Conservation (phyloP, 2,888 invertebrate species). For the Coelogynopora nodosa region DNA sequence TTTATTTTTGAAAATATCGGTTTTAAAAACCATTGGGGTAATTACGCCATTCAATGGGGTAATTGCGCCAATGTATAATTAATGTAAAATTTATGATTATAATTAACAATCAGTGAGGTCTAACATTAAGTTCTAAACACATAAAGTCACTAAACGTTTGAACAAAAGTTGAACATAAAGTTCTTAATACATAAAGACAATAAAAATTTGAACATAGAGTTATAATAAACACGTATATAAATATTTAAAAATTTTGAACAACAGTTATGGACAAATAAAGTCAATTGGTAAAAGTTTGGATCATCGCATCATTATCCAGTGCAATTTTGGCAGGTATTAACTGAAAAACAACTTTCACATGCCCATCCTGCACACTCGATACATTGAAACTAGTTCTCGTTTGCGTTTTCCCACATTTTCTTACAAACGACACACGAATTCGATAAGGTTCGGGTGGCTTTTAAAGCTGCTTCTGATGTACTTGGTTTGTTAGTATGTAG, state of each 20-base stretch:
- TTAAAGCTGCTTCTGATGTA: background rate
- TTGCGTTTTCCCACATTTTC: background rate
- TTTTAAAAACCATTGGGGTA: background rate
- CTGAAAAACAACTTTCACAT: background rate
- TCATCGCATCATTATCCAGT: background rate
- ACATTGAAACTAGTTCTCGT: background rate
- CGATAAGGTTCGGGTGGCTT: background rate
- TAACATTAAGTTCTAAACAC: background rate
- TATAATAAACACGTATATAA: too few relatives aligned
- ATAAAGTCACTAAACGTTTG: too few relatives aligned
- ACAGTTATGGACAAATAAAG: background rate
- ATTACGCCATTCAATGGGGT: background rate
- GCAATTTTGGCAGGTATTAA: background rate
- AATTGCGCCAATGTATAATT: background rate
- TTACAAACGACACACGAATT: background rate
- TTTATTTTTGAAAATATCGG: background rate
- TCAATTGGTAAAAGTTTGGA: background rate
- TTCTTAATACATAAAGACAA: background rate
- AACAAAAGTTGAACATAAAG: too few relatives aligned
- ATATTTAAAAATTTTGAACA: background rate
- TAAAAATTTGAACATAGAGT: too few relatives aligned
- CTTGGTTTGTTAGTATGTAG: background rate
- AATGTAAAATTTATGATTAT: background rate
- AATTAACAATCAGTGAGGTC: background rate
- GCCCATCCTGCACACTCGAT: background rate